These are phyloP conservation scores for Clarias macrocephalus DNA, from an alignment of 2,113 vertebrate species.

Conservation along the genomic window DNA sequence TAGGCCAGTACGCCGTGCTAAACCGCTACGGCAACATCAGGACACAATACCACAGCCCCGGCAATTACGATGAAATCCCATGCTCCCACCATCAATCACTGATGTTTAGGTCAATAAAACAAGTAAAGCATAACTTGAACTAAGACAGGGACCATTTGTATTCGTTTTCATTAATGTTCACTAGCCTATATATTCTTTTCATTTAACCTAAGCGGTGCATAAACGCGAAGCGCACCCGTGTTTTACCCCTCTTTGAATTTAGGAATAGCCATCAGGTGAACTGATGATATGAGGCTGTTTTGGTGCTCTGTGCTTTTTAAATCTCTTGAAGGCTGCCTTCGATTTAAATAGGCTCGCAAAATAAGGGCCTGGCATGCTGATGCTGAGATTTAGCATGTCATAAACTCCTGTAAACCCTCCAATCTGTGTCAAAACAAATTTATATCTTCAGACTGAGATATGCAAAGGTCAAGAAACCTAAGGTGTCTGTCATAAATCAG, in stretches of 20 bases:
- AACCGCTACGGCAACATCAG: constrained; percentile 32
- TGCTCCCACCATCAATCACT: constrained; percentile 22
- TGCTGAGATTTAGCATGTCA: constrained; percentile 79
- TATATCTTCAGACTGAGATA: constrained; percentile 80
- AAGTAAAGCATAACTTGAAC: constrained; percentile 38
- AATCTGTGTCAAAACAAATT: constrained; percentile 81
- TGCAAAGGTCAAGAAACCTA: constrained; percentile 81
- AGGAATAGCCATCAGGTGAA: constrained; percentile 3
- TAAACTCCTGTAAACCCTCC: constrained; percentile 80
- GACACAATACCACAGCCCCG: constrained; percentile 25
- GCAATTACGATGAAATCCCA: constrained; percentile 33
- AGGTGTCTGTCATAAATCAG: constrained; percentile 80
- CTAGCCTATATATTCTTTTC: constrained; percentile 42
- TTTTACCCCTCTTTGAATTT: constrained; percentile 22
- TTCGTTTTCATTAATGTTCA: constrained; percentile 43
- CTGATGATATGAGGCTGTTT: neutral
- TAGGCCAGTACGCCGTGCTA: constrained; percentile 29
- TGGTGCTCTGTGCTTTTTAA: constrained; percentile 46
- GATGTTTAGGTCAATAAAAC: constrained; percentile 45
- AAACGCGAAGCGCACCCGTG: constrained; percentile 2
- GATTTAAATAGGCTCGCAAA: constrained; percentile 66
- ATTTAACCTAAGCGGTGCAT: constrained; percentile 24
- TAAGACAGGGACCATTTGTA: constrained; percentile 45
- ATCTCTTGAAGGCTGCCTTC: constrained; percentile 57
- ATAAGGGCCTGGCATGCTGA: constrained; percentile 69